These are phyloP conservation scores for Hirundichthys speculiger DNA, from an alignment of 2,113 vertebrate species.

Conservation along the genomic window DNA sequence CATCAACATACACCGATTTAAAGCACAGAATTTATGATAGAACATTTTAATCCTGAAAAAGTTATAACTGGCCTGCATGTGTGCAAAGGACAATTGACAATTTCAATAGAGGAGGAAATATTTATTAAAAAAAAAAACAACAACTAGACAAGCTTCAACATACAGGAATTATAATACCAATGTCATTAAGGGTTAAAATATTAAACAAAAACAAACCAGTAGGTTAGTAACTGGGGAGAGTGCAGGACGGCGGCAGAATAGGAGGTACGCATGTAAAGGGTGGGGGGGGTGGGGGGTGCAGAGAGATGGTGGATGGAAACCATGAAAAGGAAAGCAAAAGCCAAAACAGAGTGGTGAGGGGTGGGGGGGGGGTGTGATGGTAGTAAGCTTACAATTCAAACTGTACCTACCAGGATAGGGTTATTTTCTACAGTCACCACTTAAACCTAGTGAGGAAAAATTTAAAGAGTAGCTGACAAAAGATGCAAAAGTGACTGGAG, in stretches of 20 bases:
- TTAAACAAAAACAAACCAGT: constrained; percentile 43
- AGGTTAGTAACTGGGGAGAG: neutral
- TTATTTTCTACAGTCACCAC: constrained; percentile 86
- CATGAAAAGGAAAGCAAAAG: constrained; percentile 15
- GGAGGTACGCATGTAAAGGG: constrained; percentile 6
- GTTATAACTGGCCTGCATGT: neutral
- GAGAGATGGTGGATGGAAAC: constrained; percentile 13
- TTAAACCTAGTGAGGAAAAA: constrained; percentile 88
- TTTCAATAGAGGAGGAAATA: constrained; percentile 19
- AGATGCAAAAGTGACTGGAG: constrained; percentile 75
- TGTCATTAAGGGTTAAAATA: constrained; percentile 52
- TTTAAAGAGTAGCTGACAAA: constrained; percentile 82
- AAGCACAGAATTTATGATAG: too few relatives aligned
- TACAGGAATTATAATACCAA: constrained; percentile 73
- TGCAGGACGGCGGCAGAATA: constrained; percentile 47
- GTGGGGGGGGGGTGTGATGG: constrained; percentile 36
- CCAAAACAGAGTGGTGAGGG: constrained; percentile 6
- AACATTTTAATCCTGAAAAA: too few relatives aligned
- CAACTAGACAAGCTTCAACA: constrained; percentile 66
- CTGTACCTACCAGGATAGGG: constrained; percentile 85
- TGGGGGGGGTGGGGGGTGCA: neutral
- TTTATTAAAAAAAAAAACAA: neutral
- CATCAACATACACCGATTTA: too few relatives aligned
- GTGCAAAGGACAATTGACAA: constrained; percentile 7
- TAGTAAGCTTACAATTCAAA: constrained; percentile 73